Base-by-base conservation (phyloP, 23 tunicate species). In the Corella eumyota region DNA sequence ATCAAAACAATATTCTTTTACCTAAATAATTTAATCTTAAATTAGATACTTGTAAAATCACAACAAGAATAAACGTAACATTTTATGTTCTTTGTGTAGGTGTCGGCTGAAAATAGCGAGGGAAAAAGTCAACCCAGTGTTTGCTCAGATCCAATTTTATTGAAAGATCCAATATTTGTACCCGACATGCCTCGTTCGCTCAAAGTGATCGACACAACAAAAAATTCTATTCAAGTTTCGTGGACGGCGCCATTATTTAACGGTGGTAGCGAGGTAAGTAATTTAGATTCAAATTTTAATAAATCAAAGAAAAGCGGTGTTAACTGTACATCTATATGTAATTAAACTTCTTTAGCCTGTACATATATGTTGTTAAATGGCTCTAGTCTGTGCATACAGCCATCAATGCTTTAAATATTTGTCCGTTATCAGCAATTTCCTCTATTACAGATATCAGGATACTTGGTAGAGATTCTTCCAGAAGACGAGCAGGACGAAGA, bases 251-350 rank as follows among this genome's bases (percentile, higher is more conserved):
- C 98, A 32, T 83, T 76, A 40, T 83, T 69, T 55, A 87, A 92
- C 48, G 98, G 98, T 24, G 98, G 98, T 11, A 83, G 86, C 60
- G 37, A 84, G 77, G 74, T 90, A 66, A 58, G n/a, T n/a, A n/a
- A n/a, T n/a, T n/a, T n/a, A n/a, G n/a, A n/a, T n/a, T n/a, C n/a
- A n/a, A n/a, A n/a, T n/a, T n/a, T n/a, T n/a, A n/a, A n/a, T n/a
- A n/a, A n/a, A n/a, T n/a, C n/a, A n/a, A n/a, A n/a, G n/a, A n/a
- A 21, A 26, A 26, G 13, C 6, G 48, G 61, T 32, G 19, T 53
- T 20, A n/a, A n/a, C n/a, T n/a, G n/a, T n/a, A n/a, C n/a, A n/a
- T n/a, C n/a, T n/a, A n/a, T n/a, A n/a, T n/a, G n/a, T n/a, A n/a
- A n/a, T n/a, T n/a, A n/a, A n/a, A n/a, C n/a, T n/a, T n/a, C n/a